Percentiles rank a stretch among this genome's conserved stretches.
phyloP scores from a whole-genome alignment of 2,888 invertebrate species.

The Caenorhabditis afra region DNA sequence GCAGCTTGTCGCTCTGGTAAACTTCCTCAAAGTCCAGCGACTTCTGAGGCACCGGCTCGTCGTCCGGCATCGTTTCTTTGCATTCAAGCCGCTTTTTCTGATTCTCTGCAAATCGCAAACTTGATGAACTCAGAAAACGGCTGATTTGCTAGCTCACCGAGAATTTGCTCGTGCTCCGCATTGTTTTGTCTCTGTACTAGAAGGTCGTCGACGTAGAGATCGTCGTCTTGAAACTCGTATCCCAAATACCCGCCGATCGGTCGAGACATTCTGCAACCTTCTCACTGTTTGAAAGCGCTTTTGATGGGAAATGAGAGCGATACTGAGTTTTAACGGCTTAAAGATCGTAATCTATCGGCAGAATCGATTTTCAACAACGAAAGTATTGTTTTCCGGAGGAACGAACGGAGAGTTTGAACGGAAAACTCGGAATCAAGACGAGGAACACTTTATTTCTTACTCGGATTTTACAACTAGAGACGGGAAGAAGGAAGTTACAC shows the following conservation, averaged over 20 bases:
- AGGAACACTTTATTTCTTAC: no score
- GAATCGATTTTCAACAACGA: background rate
- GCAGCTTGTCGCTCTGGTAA: conserved; percentile 13
- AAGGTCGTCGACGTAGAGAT: conserved; percentile 34
- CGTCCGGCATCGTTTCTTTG: conserved; percentile 41
- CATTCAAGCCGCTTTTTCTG: conserved; percentile 48
- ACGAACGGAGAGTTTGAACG: no score
- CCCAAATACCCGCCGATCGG: conserved; percentile 42
- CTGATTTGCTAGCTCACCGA: conserved; percentile 24
- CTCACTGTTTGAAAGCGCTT: background rate
- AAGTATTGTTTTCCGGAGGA: no score
- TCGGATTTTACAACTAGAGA: no score
- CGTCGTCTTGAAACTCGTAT: conserved; percentile 43
- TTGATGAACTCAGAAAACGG: background rate
- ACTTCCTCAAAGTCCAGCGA: conserved; percentile 56
- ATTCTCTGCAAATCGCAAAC: conserved; percentile 22
- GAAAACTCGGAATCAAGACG: no score
- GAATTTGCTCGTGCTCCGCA: conserved; percentile 18
- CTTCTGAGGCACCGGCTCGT: conserved; percentile 43
- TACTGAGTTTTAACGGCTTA: no score
- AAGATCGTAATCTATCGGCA: no score
- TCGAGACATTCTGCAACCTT: conserved; percentile 26
- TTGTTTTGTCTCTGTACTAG: conserved; percentile 9
- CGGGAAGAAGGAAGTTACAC: background rate
- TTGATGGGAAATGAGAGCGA: no score